Evolutionary conservation across 1,140 invertebrate species (phyloP).

Genomic region (Drosophila biarmipes): DNA sequence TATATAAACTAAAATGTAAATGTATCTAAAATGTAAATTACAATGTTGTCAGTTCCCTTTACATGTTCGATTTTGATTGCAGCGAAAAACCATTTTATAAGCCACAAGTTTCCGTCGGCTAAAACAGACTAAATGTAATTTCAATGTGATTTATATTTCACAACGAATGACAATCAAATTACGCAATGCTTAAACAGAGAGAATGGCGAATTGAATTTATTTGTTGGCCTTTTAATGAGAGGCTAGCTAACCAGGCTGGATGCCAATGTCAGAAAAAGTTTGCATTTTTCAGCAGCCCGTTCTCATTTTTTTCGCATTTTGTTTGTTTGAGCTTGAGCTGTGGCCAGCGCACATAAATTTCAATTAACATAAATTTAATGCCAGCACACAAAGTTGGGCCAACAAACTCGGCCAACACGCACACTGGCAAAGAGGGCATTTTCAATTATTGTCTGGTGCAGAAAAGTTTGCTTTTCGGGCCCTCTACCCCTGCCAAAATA

Average conservation of each 20-base stretch:
- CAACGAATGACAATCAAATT: constrained; percentile 18
- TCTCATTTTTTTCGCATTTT: constrained; percentile 25
- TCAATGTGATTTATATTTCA: constrained; percentile 28
- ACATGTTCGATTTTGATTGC: not conserved
- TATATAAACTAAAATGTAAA: no score
- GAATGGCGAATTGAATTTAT: constrained; percentile 1
- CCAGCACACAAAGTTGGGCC: constrained; percentile 55
- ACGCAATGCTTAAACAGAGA: not conserved
- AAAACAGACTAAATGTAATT: constrained; percentile 19
- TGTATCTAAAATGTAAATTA: not conserved
- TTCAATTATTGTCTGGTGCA: constrained; percentile 73
- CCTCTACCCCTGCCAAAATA: not conserved
- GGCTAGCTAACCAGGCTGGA: not conserved
- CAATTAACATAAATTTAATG: constrained; percentile 81
- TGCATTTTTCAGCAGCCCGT: constrained; percentile 10
- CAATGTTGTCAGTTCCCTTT: no score
- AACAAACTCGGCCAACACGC: constrained; percentile 39
- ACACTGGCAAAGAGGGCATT: constrained; percentile 30
- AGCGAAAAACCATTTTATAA: constrained; percentile 1
- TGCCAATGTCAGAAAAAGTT: constrained; percentile 23
- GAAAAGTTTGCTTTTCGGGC: constrained; percentile 50
- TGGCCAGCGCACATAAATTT: constrained; percentile 67
- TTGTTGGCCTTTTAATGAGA: constrained; percentile 6
- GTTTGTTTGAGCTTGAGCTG: constrained; percentile 28
- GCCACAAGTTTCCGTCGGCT: constrained; percentile 9